phyloP scores from a whole-genome alignment of 2,113 vertebrate species.

The Neolamprologus tretocephalus region DNA sequence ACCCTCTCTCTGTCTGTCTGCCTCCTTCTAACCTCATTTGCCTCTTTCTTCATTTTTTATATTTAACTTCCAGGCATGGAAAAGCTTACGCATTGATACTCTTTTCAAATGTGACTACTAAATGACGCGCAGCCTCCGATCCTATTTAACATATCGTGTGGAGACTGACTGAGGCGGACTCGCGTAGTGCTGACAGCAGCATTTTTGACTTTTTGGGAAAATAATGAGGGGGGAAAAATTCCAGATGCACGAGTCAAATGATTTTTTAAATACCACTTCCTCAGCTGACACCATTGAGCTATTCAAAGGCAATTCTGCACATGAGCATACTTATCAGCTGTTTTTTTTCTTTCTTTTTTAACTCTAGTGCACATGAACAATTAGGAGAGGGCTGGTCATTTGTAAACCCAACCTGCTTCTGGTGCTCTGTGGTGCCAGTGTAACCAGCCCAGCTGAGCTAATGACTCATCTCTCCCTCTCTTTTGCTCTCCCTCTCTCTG shows the following conservation, averaged over 20 bases:
- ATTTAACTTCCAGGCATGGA: background rate
- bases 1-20: background rate
- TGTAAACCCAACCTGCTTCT: background rate
- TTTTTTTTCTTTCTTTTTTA: background rate
- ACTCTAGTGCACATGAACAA: background rate
- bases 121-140: background rate
- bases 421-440: slow-evolving; percentile 53
- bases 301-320: slow-evolving; percentile 9
- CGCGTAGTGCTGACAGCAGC: slow-evolving; percentile 5
- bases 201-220: slow-evolving; percentile 9
- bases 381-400: background rate
- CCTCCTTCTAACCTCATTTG: background rate
- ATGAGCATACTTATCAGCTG: background rate
- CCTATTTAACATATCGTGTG: slow-evolving; percentile 8
- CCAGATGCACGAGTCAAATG: slow-evolving; percentile 21
- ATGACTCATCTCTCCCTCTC: slow-evolving; percentile 64
- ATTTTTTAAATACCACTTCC: slow-evolving; percentile 33
- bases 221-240: background rate
- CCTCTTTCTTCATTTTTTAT: background rate
- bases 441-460: slow-evolving; percentile 42
- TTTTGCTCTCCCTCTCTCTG: slow-evolving; percentile 30
- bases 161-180: background rate
- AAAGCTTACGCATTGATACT: background rate
- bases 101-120: background rate
- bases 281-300: background rate